Evolutionary conservation across 2,113 vertebrate genomes (phyloP).

Genomic region (Gnathonemus longibarbis): DNA sequence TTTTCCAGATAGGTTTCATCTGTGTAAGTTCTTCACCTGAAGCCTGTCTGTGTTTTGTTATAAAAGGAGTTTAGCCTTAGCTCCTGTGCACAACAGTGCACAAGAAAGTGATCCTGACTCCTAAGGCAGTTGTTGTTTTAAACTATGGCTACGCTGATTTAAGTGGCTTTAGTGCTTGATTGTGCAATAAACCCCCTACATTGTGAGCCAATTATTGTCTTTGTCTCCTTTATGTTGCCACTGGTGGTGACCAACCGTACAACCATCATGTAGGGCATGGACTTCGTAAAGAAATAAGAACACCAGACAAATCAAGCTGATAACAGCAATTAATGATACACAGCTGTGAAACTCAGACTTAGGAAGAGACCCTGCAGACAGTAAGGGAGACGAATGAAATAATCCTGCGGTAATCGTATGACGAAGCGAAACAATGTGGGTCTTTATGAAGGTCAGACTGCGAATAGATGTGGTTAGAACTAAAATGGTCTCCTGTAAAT

Average conservation of each 20-base stretch:
- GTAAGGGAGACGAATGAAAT: neutral
- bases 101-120: neutral
- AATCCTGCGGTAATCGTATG: neutral
- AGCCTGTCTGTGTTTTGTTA: neutral
- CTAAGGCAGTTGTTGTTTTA: neutral
- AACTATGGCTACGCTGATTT: neutral
- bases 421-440: neutral
- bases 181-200: neutral
- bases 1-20: neutral
- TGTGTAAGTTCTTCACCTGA: neutral
- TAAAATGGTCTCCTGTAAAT: neutral
- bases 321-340: neutral
- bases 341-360: neutral
- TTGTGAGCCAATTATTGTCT: neutral
- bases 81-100: neutral
- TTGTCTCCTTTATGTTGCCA: neutral
- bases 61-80: neutral
- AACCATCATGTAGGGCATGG: neutral
- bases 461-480: neutral
- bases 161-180: neutral
- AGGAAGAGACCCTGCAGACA: neutral
- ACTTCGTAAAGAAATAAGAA: neutral
- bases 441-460: neutral
- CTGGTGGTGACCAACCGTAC: neutral
- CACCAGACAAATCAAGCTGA: neutral